These are phyloP conservation scores for Nephrotoma flavescens DNA, from an alignment of 2,888 invertebrate species.

Conservation along the genomic window DNA sequence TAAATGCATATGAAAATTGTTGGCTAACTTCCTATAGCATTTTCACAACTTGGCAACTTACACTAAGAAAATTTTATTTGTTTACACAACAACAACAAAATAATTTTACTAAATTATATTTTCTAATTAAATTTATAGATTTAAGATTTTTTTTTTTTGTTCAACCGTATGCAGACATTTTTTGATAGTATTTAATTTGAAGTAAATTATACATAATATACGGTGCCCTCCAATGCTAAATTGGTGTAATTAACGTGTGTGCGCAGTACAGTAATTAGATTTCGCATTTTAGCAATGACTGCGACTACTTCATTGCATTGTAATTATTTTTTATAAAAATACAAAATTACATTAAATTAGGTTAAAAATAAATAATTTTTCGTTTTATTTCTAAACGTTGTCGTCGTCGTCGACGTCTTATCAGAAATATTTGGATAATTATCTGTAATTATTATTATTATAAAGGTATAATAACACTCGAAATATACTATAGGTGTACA, in stretches of 20 bases:
- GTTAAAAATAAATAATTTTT: background rate
- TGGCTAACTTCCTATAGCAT: too few species aligned
- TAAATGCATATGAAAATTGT: too few species aligned
- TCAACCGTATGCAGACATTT: background rate
- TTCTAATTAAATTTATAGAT: background rate
- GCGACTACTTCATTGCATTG: background rate
- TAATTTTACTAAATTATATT: background rate
- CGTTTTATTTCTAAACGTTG: background rate
- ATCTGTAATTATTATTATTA: background rate
- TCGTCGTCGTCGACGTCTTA: background rate
- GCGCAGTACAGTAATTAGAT: background rate
- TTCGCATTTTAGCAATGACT: background rate
- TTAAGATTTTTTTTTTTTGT: too few species aligned
- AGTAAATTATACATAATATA: background rate
- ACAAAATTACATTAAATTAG: background rate
- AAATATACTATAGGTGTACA: background rate
- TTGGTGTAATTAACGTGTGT: background rate
- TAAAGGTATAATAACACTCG: background rate
- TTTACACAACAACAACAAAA: background rate
- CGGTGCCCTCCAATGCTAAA: background rate
- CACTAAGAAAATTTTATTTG: background rate
- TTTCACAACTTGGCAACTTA: background rate
- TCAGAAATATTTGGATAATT: background rate
- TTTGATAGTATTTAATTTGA: background rate
- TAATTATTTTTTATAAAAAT: background rate